Conservation (phyloP, 2,797 vertebrate species). For the Eptatretus atami region DNA sequence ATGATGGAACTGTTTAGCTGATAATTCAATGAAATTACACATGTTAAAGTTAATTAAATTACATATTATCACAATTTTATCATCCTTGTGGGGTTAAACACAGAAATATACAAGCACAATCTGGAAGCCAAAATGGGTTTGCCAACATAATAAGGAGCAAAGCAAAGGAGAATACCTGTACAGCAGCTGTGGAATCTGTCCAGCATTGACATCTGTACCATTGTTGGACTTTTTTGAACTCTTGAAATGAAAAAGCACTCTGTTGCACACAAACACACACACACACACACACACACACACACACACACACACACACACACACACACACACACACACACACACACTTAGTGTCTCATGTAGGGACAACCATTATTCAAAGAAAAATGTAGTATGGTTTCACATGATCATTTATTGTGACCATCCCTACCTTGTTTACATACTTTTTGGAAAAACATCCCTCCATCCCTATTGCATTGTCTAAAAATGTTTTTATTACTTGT, state of each 20-base stretch:
- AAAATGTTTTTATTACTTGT: too few species aligned
- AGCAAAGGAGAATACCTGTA: conserved; percentile 31
- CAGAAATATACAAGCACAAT: too few species aligned
- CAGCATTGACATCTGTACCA: conserved; percentile 89
- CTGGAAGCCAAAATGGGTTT: too few species aligned
- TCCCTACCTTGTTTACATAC: too few species aligned
- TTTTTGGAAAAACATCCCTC: too few species aligned
- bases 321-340: too few species aligned
- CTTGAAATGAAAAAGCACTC: conserved; percentile 93
- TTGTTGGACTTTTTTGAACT: conserved; percentile 99
- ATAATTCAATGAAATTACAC: neutral
- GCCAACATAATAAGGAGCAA: neutral
- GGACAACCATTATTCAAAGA: too few species aligned
- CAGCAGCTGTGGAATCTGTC: conserved; percentile 77
- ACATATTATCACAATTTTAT: neutral
- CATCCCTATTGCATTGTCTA: too few species aligned
- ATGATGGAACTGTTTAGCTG: neutral
- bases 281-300: conserved; percentile 8
- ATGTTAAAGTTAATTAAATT: neutral
- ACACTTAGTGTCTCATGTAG: too few species aligned
- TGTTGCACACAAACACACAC: conserved; percentile 13
- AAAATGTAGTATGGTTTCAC: too few species aligned
- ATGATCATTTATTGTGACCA: too few species aligned
- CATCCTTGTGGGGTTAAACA: too few species aligned
- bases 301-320: neutral